phyloP scores from a whole-genome alignment of 2,888 invertebrate genomes.

The Pherbina coryleti region DNA sequence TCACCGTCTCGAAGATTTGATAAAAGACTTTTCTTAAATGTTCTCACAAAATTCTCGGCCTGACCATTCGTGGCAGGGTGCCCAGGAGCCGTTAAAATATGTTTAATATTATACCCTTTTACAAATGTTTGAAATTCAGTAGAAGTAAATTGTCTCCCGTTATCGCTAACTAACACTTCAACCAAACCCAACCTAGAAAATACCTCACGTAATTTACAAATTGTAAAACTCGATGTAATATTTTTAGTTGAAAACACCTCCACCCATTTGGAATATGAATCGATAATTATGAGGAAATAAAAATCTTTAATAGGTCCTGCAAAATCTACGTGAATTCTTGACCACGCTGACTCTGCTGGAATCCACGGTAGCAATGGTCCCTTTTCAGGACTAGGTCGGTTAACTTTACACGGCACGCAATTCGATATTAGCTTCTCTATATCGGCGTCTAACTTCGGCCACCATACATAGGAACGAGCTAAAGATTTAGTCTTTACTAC shows the following conservation, averaged over 20 bases:
- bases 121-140: conserved; percentile 20
- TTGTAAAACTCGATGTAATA: conserved; percentile 44
- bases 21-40: neutral
- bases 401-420: conserved; percentile 42
- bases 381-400: conserved; percentile 45
- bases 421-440: conserved; percentile 39
- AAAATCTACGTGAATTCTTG: conserved; percentile 43
- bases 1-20: neutral
- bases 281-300: conserved; percentile 34
- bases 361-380: conserved; percentile 44
- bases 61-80: conserved; percentile 39
- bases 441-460: conserved; percentile 40
- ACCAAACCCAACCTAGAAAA: conserved; percentile 45
- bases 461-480: conserved; percentile 39
- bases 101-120: conserved; percentile 17
- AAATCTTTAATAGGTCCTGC: conserved; percentile 44
- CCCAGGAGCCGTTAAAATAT: conserved; percentile 47
- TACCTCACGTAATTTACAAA: conserved; percentile 40
- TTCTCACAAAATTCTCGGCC: conserved; percentile 47
- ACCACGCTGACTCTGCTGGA: conserved; percentile 39
- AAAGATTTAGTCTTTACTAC: conserved; percentile 44
- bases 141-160: conserved; percentile 39
- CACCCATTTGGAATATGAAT: conserved; percentile 42
- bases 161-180: conserved; percentile 43
- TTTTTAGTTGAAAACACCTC: conserved; percentile 47